Base-by-base conservation (phyloP, 2,113 vertebrate genomes). In the Eptesicus fuscus region DNA sequence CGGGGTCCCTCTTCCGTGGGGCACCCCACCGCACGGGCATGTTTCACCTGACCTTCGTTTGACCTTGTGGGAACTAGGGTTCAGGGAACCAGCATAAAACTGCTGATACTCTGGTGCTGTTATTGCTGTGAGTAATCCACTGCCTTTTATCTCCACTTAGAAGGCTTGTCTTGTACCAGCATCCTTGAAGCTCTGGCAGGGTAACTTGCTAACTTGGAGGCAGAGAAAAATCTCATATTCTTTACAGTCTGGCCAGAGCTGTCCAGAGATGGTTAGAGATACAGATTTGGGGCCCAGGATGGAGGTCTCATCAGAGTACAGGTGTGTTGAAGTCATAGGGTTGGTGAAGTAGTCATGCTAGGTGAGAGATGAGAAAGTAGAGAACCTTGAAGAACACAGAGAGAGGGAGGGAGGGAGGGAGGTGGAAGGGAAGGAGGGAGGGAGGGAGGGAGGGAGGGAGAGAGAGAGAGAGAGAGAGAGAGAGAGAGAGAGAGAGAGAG, bases 1-100 rank as follows among this genome's bases (percentile, higher is more conserved):
- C 32, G 1, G 37, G 32, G 40, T 4, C 53, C 49, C 30, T 44
- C 59, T 77, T 3, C 51, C 11, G 4, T 2, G 4, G 9, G 71
- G 59, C 7, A 32, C 6, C 22, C 25, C 20, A 2, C 16, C 0
- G 1, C 22, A 1, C 0, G 10, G 23, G 61, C 51, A 12, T 12
- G 61, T 6, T 37, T 37, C 25, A 4, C 28, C 51, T 4, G 63
- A 28, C 63, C 47, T 76, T 17, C 32, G 16, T 17, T 25, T 23
- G 56, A 40, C 63, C 13, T 25, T 22, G 49, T 49, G 63, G 61
- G 37, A 70, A 10, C 47, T 7, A 30, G 32, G 49, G 44, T 35
- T 65, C 82, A 4, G 16, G 17, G 88, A 61, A 30, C 30, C 65
- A 30, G 65, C 28, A 30, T 11, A 13, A 30, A 37, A 47, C n/a